Evolutionary conservation across 1,140 invertebrate species (phyloP), one percentile per base, ranked within the genome.

Genomic region (Hormaphis cornu): DNA sequence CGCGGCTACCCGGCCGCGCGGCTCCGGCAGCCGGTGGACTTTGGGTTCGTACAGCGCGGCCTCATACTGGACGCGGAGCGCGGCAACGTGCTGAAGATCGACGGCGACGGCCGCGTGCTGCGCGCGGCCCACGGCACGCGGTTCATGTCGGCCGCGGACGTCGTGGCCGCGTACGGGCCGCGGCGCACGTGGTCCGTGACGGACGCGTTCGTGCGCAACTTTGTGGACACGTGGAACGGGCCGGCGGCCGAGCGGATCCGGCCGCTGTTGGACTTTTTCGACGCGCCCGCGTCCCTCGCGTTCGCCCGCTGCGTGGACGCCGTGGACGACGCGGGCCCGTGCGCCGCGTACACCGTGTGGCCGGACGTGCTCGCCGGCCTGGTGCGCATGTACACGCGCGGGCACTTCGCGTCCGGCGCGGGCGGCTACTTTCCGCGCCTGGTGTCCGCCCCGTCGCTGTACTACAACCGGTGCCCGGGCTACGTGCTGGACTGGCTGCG

Each of bases 261-360:
- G 52, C 81, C 85, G 33, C 79, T 89, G 52, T 78, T 89, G 22
- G 89, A 91, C 76, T 90, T 87, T 75, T 91, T 90, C 78, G 89
- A 91, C 76, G 84, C 86, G 74, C 82, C 86, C 1, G 79, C 82
- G 14, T 81, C 83, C 12, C 72, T 90, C n/a, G 80, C 83, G 4
- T 89, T 87, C 78, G 87, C 87, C 1, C 82, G 85, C 75, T 80
- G 83, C n/a, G 82, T 92, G 33, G 89, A 92, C 76, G 77, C 81
- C 2, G 72, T 87, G 7, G 88, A 91, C 75, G 79, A 83, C 74
- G 75, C 81, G 73, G 77, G 79, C 58, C 80, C 76, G 33, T 70
- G 71, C 20, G 73, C 73, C 58, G 74, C 73, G 3, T 88, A 88
- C 72, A 77, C 80, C 24, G 81, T 89, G 28, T 90, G 86, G 84